Percentiles rank a stretch among this genome's conserved stretches.
Conservation (phyloP, 1,140 invertebrate genomes). For the Eueides isabella region DNA sequence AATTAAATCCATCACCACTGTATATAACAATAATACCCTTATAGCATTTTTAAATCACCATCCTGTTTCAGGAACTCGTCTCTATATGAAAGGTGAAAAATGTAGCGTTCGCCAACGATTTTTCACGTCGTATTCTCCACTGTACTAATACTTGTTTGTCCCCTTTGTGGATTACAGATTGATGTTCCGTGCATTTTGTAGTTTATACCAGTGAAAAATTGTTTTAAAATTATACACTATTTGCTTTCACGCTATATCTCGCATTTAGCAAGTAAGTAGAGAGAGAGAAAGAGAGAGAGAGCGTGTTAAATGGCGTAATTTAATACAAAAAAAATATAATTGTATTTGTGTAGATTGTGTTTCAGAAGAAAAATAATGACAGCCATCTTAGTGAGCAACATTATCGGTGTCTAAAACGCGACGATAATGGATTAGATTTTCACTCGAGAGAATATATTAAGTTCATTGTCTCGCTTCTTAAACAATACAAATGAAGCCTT, state of each 20-base stretch:
- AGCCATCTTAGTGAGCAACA: no score
- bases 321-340: no score
- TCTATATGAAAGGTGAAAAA: constrained; percentile 57
- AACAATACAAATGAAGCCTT: no score
- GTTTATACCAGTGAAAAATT: not conserved
- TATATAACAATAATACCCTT: constrained; percentile 24
- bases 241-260: not conserved
- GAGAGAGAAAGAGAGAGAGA: no score
- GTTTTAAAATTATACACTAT: not conserved
- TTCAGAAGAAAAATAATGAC: no score
- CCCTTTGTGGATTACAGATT: constrained; percentile 34
- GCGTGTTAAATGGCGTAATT: no score
- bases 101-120: constrained; percentile 50
- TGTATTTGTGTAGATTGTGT: no score
- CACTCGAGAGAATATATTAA: no score
- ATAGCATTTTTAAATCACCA: constrained; percentile 36
- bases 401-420: no score
- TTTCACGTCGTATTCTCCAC: constrained; percentile 46
- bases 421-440: no score
- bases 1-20: not conserved
- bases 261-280: no score
- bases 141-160: constrained; percentile 43
- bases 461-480: no score
- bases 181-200: constrained; percentile 25
- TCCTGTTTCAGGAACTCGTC: constrained; percentile 39